Conservation (phyloP, 2,888 invertebrate species). For the Chrysodeixis includens region DNA sequence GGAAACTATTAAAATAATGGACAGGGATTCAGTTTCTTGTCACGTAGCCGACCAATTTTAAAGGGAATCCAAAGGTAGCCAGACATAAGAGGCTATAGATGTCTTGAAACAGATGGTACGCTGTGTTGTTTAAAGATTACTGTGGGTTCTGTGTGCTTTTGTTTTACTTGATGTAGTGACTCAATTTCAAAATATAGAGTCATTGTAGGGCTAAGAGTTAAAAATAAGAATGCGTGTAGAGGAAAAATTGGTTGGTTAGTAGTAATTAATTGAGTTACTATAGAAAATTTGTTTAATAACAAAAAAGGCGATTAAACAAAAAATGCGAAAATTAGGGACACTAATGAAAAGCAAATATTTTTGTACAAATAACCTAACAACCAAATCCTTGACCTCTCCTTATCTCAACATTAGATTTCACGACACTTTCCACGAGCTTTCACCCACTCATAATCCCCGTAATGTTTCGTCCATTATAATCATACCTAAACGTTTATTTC, state of each 20-base stretch:
- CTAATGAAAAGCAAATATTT: no score
- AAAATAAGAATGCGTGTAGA: no score
- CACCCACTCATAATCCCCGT: conserved; percentile 12
- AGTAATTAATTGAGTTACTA: no score
- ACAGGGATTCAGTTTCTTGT: conserved; percentile 70
- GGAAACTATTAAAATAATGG: conserved; percentile 78
- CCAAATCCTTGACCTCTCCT: neutral
- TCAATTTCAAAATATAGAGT: no score
- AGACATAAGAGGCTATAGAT: conserved; percentile 67
- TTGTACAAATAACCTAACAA: neutral
- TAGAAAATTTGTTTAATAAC: no score
- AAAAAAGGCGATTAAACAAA: no score
- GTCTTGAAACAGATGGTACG: conserved; percentile 68
- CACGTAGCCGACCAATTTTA: conserved; percentile 82
- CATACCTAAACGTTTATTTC: conserved; percentile 44
- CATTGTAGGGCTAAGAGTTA: no score
- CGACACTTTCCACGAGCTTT: neutral
- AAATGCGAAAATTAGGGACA: no score
- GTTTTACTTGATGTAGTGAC: no score
- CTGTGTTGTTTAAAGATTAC: conserved; percentile 44
- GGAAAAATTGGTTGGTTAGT: no score
- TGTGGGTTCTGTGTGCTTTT: conserved; percentile 17
- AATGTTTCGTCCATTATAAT: conserved; percentile 33
- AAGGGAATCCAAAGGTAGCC: conserved; percentile 65
- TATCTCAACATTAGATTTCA: neutral